Percentiles rank a stretch among this genome's conserved stretches.
Conservation (phyloP, 2,113 vertebrate genomes). For the Caracal caracal region DNA sequence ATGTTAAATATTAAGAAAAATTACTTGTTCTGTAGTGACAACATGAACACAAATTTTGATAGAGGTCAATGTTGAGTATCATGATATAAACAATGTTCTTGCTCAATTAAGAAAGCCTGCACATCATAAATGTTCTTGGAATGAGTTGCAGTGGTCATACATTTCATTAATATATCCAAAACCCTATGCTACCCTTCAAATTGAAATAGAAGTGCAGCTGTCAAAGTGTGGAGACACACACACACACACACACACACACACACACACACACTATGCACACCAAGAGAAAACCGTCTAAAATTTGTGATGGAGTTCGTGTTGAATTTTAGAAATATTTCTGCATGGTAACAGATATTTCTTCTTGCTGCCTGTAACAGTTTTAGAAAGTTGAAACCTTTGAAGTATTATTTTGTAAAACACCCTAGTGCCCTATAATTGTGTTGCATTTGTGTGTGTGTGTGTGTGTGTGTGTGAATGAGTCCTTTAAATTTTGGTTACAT, state of each 20-base stretch:
- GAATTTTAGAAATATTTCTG: neutral
- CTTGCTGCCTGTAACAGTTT: neutral
- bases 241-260: neutral
- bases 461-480: neutral
- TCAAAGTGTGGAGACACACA: neutral
- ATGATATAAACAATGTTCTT: neutral
- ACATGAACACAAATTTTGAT: neutral
- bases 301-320: neutral
- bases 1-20: neutral
- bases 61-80: neutral
- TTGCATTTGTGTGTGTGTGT: neutral
- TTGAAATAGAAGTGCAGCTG: neutral
- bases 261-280: neutral
- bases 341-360: neutral
- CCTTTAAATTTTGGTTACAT: neutral
- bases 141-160: neutral
- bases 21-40: neutral
- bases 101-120: neutral
- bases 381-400: neutral
- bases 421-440: neutral
- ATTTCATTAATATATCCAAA: neutral
- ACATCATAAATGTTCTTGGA: neutral
- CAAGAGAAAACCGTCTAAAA: neutral
- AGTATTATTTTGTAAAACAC: constrained; percentile 17
- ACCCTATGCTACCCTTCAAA: neutral